Evolutionary conservation across 2,113 vertebrate genomes (phyloP).

Genomic region (Xiphophorus maculatus): DNA sequence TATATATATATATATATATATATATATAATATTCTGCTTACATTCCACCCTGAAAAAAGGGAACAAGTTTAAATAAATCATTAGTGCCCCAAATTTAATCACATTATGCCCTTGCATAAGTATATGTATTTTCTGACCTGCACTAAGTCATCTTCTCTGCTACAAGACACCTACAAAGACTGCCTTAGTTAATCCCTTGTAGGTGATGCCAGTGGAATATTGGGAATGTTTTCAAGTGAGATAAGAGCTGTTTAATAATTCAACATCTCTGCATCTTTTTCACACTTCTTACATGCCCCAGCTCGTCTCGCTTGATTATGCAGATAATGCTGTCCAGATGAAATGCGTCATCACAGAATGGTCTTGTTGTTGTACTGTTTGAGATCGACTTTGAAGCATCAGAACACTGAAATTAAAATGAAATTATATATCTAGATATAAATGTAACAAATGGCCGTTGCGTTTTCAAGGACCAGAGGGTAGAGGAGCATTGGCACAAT

Average conservation of each 20-base stretch:
- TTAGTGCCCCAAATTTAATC: too few relatives aligned
- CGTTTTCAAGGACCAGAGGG: slow-evolving; percentile 28
- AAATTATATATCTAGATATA: slow-evolving; percentile 14
- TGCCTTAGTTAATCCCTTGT: slow-evolving; percentile 17
- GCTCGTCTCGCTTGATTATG: slow-evolving; percentile 32
- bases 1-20: too few relatives aligned
- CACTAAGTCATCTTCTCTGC: slow-evolving; percentile 13
- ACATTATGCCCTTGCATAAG: too few relatives aligned
- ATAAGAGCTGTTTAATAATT: slow-evolving; percentile 43
- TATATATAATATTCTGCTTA: too few relatives aligned
- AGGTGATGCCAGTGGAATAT: slow-evolving; percentile 34
- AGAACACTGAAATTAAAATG: slow-evolving; percentile 35
- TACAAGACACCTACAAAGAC: slow-evolving; percentile 45
- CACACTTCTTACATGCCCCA: slow-evolving; percentile 22
- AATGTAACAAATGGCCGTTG: slow-evolving; percentile 24
- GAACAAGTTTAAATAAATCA: too few relatives aligned
- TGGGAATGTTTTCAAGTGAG: slow-evolving; percentile 32
- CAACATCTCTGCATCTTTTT: slow-evolving; percentile 35
- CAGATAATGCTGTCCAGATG: slow-evolving; percentile 31
- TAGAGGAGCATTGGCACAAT: slow-evolving; percentile 39
- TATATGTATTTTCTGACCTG: too few relatives aligned
- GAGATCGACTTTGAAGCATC: slow-evolving; percentile 20
- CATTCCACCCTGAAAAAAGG: too few relatives aligned
- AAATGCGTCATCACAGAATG: slow-evolving; percentile 33
- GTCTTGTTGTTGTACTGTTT: slow-evolving; percentile 31